Evolutionary conservation across 2,113 vertebrate species (phyloP), one percentile per base, ranked within the genome.

Genomic region (Tylochromis polylepis): DNA sequence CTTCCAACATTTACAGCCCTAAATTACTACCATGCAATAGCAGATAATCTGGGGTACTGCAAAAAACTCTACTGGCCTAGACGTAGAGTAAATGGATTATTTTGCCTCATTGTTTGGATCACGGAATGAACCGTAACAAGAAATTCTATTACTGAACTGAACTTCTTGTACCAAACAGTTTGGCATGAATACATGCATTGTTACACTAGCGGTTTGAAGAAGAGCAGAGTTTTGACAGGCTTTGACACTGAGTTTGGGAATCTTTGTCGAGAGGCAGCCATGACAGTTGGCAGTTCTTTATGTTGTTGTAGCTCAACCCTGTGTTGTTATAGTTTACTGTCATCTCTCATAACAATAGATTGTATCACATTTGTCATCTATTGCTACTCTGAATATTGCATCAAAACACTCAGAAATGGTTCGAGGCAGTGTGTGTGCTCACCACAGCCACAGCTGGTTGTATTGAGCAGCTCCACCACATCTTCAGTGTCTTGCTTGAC

Each of bases 291-390:
- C 79, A 36, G 56, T 83, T 72, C 65, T 70, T 77, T 29, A 41
- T 78, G 79, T 38, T 78, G 82, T 65, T 77, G 8, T 27, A 62
- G 84, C 27, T 22, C 55, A 38, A 24, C 72, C 22, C 60, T 11
- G 15, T 53, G 53, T 86, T 88, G 53, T 72, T 62, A 18, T 29
- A 85, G 36, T 84, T 75, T 27, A 67, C 90, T 88, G 90, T 89
- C 81, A 59, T 85, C 56, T 79, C 53, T 36, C 14, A 78, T 86
- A 88, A 79, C 51, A 43, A 22, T 49, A 43, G 14, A 22, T n/a
- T 20, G 11, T 81, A 80, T 78, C 34, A 60, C 4, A 38, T 80
- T 34, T 55, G 27, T 46, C 81, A 80, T 88, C n/a, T 75, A 59
- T 24, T 62, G 55, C 41, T 41, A 11, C 29, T 80, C 59, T 83